These are phyloP conservation scores for Todiramphus saurophagus DNA, from an alignment of 2,113 vertebrate genomes.

Conservation along the genomic window DNA sequence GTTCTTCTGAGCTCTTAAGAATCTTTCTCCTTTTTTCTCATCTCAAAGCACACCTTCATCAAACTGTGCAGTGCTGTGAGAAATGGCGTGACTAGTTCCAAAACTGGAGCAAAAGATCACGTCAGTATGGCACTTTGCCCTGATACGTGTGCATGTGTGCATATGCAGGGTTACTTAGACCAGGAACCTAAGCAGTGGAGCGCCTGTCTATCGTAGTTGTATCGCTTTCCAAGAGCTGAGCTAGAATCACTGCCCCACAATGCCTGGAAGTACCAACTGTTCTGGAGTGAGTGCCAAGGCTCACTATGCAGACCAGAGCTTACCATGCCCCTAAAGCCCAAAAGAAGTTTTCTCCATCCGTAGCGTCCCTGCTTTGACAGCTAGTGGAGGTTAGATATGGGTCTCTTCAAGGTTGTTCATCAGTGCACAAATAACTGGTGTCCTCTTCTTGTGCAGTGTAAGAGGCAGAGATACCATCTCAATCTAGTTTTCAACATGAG, in stretches of 20 bases:
- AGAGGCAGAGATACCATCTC: neutral
- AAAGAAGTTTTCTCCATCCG: neutral
- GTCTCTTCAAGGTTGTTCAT: neutral
- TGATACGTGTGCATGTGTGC: neutral
- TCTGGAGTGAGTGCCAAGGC: neutral
- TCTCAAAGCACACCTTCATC: neutral
- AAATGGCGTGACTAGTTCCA: neutral
- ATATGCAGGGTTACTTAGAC: neutral
- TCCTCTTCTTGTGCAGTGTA: neutral
- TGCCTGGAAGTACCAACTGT: neutral
- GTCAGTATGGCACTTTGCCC: neutral
- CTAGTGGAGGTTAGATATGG: neutral
- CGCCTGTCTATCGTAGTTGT: fast-evolving
- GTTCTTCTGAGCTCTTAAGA: neutral
- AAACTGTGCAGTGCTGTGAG: neutral
- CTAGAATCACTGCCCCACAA: neutral
- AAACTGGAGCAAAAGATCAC: neutral
- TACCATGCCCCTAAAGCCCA: neutral
- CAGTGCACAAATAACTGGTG: neutral
- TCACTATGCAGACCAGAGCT: neutral
- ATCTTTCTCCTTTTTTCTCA: neutral
- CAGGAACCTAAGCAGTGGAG: neutral
- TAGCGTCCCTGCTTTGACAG: neutral
- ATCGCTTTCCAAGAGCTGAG: neutral
- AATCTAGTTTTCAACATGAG: neutral